phyloP scores from a whole-genome alignment of 53 echinoderm and acorn worm genomes.

The Holothuria scabra region DNA sequence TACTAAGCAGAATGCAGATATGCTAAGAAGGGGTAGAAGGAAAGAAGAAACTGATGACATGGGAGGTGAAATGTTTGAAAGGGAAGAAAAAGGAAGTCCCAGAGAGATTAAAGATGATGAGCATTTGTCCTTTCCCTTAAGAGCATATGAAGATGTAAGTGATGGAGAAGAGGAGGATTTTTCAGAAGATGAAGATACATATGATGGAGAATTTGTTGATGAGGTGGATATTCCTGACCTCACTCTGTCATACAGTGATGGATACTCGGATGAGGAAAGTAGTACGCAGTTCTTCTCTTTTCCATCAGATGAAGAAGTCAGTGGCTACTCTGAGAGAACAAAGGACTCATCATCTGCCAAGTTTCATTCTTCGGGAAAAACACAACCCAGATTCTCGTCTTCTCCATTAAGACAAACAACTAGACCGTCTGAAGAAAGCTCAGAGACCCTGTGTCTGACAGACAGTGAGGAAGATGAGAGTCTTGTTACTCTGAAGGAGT shows the following conservation, averaged over 20 bases:
- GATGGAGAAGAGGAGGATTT: slow-evolving; percentile 54
- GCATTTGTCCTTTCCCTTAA: background rate
- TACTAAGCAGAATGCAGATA: slow-evolving; percentile 16
- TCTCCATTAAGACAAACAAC: background rate
- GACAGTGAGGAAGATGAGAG: slow-evolving; percentile 45
- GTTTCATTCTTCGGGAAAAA: background rate
- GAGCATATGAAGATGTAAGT: slow-evolving; percentile 49
- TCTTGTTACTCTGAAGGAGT: slow-evolving; percentile 37
- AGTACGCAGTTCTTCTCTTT: slow-evolving; percentile 44
- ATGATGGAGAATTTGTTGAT: slow-evolving; percentile 23
- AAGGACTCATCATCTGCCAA: background rate
- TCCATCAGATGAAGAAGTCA: slow-evolving; percentile 33
- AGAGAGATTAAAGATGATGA: slow-evolving; percentile 37
- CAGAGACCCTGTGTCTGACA: slow-evolving; percentile 24
- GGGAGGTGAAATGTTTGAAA: slow-evolving; percentile 44
- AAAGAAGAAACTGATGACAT: slow-evolving; percentile 29
- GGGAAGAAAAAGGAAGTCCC: background rate
- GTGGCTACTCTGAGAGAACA: background rate
- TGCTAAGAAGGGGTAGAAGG: slow-evolving; percentile 5
- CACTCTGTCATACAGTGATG: slow-evolving; percentile 31
- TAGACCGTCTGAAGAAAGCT: slow-evolving; percentile 41
- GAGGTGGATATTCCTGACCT: slow-evolving; percentile 24
- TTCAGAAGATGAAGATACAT: slow-evolving; percentile 21
- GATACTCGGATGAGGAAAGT: slow-evolving; percentile 36
- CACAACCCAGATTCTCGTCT: background rate